Percentiles rank a stretch among this genome's conserved stretches.
Conservation (phyloP, 2,888 invertebrate genomes). For the Papilio elwesi region DNA sequence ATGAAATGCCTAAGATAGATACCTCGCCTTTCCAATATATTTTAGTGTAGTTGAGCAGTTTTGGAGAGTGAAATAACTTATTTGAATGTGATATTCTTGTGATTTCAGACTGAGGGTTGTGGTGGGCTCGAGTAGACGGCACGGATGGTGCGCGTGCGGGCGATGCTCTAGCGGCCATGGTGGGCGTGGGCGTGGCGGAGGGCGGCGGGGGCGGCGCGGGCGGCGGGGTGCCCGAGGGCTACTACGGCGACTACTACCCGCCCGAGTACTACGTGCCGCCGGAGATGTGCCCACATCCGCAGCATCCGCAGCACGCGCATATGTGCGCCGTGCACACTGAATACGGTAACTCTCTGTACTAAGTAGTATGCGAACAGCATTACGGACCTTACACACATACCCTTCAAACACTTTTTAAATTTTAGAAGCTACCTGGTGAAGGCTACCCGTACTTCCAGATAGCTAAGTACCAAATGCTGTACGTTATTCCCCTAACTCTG, state of each 20-base stretch:
- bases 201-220: conserved; percentile 67
- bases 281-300: conserved; percentile 86
- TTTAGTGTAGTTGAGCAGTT: not conserved
- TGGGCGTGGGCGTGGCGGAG: conserved; percentile 80
- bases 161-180: conserved; percentile 76
- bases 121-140: conserved; percentile 55
- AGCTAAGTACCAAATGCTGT: too few relatives aligned
- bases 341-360: conserved; percentile 84
- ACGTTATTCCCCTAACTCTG: too few relatives aligned
- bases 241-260: conserved; percentile 85
- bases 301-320: conserved; percentile 85
- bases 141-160: conserved; percentile 67
- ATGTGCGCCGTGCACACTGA: conserved; percentile 90
- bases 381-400: not conserved
- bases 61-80: conserved; percentile 23
- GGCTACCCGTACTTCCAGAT: too few relatives aligned
- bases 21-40: not conserved
- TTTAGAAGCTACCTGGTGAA: too few relatives aligned
- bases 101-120: conserved; percentile 64
- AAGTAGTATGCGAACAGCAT: not conserved
- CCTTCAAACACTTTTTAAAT: not conserved
- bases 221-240: conserved; percentile 73
- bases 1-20: not conserved
- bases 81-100: conserved; percentile 43
- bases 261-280: conserved; percentile 84